Base-by-base conservation (phyloP, 2,113 vertebrate genomes). In the Pteropus alecto region DNA sequence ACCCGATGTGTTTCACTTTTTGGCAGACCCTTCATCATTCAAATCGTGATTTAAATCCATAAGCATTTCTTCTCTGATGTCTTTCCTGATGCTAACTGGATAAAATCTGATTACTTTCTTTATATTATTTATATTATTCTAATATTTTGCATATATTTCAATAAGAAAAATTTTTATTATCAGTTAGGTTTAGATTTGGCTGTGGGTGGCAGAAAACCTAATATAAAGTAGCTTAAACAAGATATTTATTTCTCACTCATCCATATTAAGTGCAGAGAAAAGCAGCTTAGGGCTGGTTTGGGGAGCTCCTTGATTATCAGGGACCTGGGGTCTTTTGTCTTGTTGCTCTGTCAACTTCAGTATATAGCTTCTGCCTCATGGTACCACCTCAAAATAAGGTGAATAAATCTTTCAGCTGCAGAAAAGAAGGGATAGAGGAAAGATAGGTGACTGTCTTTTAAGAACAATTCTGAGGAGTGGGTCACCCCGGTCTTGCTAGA, bases 101-200 rank as follows among this genome's bases (percentile, higher is more conserved):
- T 13, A 68, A 92, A 74, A 91, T 63, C 30, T 67, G 21, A 74
- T 90, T n/a, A 48, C 51, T 43, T 93, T 87, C 26, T 77, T 93
- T 79, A 43, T 96, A 15, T 93, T 71, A 43, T 77, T 93, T 79
- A 43, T 96, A 15, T 93, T 71, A 43, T 38, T 77, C 22, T 92
- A 60, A 46, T 54, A 77, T 88, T 85, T 95, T 79, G 35, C 46
- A 81, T 11, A 41, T 77, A 16, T 41, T 30, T 86, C 41, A 65
- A 5, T 71, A 70, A 90, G 76, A 83, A 26, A 21, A 95, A 10
- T 82, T 95, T 86, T 77, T 85, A 73, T 84, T 93, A 48, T 56
- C 41, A 48, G 3, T 87, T 81, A 81, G 21, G 4, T 95, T 95
- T 94, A 73, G n/a, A 5, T 84, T 96, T 93, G 67, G 13, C 65